A percentile compares a stretch with the other conserved stretches of the same genome.
Evolutionary conservation across 2,888 invertebrate genomes (phyloP).

Genomic region (Heliconius erato): DNA sequence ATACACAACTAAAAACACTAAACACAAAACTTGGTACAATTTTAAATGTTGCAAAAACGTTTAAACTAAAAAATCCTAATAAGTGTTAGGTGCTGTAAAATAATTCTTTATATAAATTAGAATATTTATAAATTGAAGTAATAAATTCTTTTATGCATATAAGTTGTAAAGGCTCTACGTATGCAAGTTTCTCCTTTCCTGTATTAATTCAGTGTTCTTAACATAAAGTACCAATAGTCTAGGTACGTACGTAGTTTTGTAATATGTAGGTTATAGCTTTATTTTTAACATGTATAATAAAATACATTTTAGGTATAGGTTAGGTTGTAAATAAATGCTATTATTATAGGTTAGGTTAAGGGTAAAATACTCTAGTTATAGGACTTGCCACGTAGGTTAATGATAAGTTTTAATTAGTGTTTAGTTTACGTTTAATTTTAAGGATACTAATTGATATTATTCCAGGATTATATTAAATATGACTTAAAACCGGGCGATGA

Average conservation of each 20-base stretch:
- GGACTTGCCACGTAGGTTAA: constrained; percentile 41
- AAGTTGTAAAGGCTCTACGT: not conserved
- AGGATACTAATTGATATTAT: constrained; percentile 9
- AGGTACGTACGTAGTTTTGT: too few species aligned
- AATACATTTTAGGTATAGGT: not conserved
- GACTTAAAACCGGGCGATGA: constrained; percentile 53
- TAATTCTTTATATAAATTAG: not conserved
- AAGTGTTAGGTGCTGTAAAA: constrained; percentile 34
- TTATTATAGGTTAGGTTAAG: constrained; percentile 2
- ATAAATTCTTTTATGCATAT: not conserved
- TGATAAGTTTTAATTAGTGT: constrained; percentile 9
- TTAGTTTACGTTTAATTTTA: not conserved
- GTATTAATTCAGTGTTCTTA: not conserved
- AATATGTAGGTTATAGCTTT: too few species aligned
- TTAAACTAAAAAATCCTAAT: constrained; percentile 12
- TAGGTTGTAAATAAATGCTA: constrained; percentile 1
- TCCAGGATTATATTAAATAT: constrained; percentile 19
- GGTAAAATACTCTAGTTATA: not conserved
- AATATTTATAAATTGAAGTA: constrained; percentile 15
- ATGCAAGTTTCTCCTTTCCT: not conserved
- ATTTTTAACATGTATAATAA: not conserved
- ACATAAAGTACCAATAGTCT: not conserved
- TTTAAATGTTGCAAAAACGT: not conserved
- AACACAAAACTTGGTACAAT: not conserved
- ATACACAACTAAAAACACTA: not conserved